Conservation (phyloP, 2,113 vertebrate species). For the Ailurus styani region DNA sequence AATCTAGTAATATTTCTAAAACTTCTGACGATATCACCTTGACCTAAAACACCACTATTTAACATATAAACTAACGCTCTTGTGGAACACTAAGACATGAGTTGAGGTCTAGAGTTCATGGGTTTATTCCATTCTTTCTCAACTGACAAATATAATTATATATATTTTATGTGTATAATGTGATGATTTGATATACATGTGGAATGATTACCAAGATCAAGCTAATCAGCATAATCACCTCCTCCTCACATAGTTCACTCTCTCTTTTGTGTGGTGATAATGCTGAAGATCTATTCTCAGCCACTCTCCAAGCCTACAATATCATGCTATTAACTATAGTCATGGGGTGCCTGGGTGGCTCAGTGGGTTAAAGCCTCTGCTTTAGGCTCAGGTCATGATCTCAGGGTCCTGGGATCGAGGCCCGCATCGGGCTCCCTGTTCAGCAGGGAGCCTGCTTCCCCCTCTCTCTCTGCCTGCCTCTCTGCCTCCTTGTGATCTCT, state of each 20-base stretch:
- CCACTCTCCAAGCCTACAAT: background rate
- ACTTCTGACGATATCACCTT: background rate
- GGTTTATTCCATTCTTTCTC: background rate
- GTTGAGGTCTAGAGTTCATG: background rate
- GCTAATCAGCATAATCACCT: background rate
- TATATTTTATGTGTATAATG: background rate
- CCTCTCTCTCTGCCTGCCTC: no score
- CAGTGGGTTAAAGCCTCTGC: no score
- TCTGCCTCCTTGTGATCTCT: no score
- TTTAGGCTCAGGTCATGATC: no score
- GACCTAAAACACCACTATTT: background rate
- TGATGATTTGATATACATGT: background rate
- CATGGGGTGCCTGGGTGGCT: no score
- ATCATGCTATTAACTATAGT: background rate
- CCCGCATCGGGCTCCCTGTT: no score
- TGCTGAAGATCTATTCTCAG: background rate
- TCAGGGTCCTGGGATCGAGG: no score
- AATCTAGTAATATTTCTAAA: conserved; percentile 16
- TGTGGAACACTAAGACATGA: background rate
- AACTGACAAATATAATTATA: background rate
- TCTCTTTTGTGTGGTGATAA: background rate
- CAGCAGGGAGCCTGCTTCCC: no score
- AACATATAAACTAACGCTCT: background rate
- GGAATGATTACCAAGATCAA: background rate
- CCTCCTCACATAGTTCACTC: background rate